phyloP scores from a whole-genome alignment of 2,888 invertebrate genomes.

The Diplolepis rosae region DNA sequence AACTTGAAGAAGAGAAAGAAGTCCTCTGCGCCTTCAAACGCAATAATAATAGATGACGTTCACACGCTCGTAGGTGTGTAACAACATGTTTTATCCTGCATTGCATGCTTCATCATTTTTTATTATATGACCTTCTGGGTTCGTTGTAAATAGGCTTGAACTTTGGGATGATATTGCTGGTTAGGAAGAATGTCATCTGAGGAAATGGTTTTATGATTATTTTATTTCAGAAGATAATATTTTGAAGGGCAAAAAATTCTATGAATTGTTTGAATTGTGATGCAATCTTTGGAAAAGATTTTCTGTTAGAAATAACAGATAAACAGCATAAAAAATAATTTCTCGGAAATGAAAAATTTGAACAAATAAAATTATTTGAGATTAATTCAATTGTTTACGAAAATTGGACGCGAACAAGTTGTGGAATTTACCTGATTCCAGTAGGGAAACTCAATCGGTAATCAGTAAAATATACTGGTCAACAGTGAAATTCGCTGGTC shows the following conservation, averaged over 20 bases:
- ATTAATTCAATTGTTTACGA: too few relatives aligned
- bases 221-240: too few relatives aligned
- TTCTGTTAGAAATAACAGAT: too few relatives aligned
- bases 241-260: not conserved
- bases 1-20: conserved; percentile 8
- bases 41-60: conserved; percentile 30
- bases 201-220: too few relatives aligned
- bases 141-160: conserved; percentile 17
- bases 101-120: conserved; percentile 1
- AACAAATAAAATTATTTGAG: too few relatives aligned
- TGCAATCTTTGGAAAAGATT: not conserved
- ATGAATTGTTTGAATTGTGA: not conserved
- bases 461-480: too few relatives aligned
- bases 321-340: too few relatives aligned
- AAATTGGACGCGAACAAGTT: too few relatives aligned
- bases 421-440: too few relatives aligned
- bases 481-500: too few relatives aligned
- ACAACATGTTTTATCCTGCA: conserved; percentile 24
- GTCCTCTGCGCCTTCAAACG: conserved; percentile 17
- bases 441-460: too few relatives aligned
- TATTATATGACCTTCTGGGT: conserved; percentile 12
- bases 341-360: too few relatives aligned
- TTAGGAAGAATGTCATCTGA: not conserved
- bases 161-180: conserved; percentile 2
- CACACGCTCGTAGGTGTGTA: conserved; percentile 21